phyloP scores from a whole-genome alignment of 2,113 vertebrate genomes.

The Pomatostomus ruficeps region DNA sequence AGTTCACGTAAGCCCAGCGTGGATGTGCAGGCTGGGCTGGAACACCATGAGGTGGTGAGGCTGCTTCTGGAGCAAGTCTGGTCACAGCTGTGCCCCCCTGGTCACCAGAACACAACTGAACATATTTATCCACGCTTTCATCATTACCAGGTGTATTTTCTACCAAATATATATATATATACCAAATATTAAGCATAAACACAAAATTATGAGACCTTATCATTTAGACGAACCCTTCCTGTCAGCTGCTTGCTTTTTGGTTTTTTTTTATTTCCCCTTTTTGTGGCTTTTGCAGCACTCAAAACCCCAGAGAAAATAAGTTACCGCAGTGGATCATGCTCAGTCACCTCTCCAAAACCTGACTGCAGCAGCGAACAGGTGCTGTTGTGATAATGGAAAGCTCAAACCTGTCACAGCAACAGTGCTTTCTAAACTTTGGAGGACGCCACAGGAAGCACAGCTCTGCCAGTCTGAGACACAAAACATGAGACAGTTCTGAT shows the following conservation, averaged over 20 bases:
- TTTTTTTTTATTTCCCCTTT: neutral
- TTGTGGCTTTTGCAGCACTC: neutral
- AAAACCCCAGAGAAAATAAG: neutral
- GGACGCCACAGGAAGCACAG: neutral
- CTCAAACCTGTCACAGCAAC: neutral
- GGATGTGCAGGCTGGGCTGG: neutral
- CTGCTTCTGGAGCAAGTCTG: neutral
- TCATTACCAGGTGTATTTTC: neutral
- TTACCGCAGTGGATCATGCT: neutral
- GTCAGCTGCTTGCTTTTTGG: neutral
- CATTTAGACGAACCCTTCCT: neutral
- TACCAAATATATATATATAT: neutral
- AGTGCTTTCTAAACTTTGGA: neutral
- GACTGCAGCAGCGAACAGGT: accelerated
- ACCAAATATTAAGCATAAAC: neutral
- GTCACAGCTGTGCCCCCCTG: neutral
- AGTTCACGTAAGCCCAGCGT: accelerated
- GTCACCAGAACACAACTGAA: neutral
- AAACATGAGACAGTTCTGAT: neutral
- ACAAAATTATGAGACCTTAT: neutral
- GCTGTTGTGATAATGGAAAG: neutral
- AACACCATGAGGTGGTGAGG: accelerated
- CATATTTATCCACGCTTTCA: neutral
- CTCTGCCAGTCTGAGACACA: neutral
- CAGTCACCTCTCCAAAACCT: neutral